These are phyloP conservation scores for Phocides pigmalion DNA, from an alignment of 1,140 invertebrate species.

Conservation along the genomic window DNA sequence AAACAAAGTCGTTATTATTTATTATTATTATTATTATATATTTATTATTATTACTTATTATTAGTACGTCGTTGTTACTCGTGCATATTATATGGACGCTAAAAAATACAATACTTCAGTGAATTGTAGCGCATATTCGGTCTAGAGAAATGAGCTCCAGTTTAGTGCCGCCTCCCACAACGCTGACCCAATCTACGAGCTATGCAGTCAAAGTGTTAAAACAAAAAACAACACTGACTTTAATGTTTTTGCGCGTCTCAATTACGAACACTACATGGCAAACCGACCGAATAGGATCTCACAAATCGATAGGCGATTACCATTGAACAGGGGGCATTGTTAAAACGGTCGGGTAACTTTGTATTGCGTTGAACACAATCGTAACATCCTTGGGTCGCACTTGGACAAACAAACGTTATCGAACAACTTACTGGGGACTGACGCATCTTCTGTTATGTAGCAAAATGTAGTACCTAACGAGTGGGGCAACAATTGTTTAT, in stretches of 20 bases:
- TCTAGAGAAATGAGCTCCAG: too few species aligned
- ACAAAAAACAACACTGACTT: neutral
- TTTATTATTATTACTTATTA: too few species aligned
- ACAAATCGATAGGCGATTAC: slow-evolving; percentile 8
- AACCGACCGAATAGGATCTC: slow-evolving; percentile 23
- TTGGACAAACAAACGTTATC: slow-evolving; percentile 35
- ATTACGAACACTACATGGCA: neutral
- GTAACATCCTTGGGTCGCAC: slow-evolving; percentile 36
- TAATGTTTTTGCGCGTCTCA: neutral
- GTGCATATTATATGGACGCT: too few species aligned
- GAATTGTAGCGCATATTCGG: too few species aligned
- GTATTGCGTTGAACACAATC: slow-evolving; percentile 14
- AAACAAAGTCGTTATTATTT: too few species aligned
- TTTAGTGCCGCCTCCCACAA: too few species aligned
- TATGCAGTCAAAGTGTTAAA: too few species aligned
- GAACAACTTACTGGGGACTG: slow-evolving; percentile 19
- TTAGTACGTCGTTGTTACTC: too few species aligned
- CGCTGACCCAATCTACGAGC: too few species aligned
- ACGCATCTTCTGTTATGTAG: slow-evolving; percentile 3
- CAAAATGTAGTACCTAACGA: neutral
- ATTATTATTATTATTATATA: too few species aligned
- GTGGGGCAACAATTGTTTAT: too few species aligned
- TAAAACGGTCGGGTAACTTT: slow-evolving; percentile 28
- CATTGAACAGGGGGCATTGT: slow-evolving; percentile 16
- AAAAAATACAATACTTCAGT: too few species aligned